Evolutionary conservation across 2,113 vertebrate genomes (phyloP).

Genomic region (Phaethon lepturus): DNA sequence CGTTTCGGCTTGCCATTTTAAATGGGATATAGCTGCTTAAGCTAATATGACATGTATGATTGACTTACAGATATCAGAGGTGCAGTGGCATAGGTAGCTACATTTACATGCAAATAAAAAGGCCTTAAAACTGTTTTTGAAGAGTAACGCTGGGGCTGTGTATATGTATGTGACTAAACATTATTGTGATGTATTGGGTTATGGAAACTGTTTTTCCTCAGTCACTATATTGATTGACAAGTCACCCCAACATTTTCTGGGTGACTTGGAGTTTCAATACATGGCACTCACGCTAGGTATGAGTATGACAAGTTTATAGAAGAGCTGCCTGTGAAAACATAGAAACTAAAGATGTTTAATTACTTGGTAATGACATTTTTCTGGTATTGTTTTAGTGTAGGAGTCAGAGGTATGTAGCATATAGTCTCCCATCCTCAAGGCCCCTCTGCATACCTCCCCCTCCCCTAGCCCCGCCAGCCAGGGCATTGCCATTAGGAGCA

Average conservation of each 20-base stretch:
- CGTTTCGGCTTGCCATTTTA: background rate
- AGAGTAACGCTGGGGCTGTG: background rate
- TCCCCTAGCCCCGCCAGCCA: background rate
- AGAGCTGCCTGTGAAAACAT: background rate
- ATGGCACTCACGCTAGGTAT: accelerated
- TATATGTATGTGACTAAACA: background rate
- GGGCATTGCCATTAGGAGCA: background rate
- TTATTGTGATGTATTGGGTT: background rate
- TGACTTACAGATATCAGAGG: background rate
- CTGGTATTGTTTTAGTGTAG: background rate
- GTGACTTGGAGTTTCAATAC: background rate
- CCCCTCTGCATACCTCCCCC: background rate
- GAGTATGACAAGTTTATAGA: background rate
- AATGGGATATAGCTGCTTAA: background rate
- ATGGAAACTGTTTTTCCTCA: background rate
- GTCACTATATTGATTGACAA: background rate
- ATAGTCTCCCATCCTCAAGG: background rate
- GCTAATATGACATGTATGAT: background rate
- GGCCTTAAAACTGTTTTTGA: background rate
- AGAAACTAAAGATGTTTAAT: background rate
- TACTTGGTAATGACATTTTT: background rate
- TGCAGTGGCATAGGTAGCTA: background rate
- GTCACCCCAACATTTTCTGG: background rate
- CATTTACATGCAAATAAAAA: background rate
- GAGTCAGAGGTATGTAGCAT: background rate